Evolutionary conservation across 2,797 vertebrate species (phyloP), one percentile per base, ranked within the genome.

Genomic region (Synanceia verrucosa): DNA sequence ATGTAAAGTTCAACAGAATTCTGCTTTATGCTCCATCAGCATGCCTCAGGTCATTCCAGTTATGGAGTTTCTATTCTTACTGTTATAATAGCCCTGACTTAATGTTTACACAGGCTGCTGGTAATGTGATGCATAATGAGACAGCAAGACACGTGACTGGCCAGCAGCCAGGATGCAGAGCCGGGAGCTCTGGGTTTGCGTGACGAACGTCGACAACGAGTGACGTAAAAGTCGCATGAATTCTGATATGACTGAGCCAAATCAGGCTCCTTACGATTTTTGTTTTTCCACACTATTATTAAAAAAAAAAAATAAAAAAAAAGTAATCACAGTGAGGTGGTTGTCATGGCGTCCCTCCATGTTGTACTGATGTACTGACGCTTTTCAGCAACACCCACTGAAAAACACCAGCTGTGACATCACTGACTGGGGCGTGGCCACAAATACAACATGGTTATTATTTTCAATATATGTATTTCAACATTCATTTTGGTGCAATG

Each of bases 51-150:
- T 58, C 36, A 41, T 64, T 39, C 13, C 51, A 58, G 37, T 33
- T 44, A 9, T 53, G 33, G 13, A 11, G 9, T 53, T 61, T 43
- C 26, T 64, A 46, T 62, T 62, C 65, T 62, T 65, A 16, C 4
- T 41, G 21, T 55, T 36, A 46, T 6, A 50, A 36, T 18, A 9
- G 19, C 33, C 19, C 26, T 16, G 44, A 55, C 41, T 39, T 63
- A 8, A 52, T 51, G 19, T 58, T 60, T 68, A 10, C 47, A 44
- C 31, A 56, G 44, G 33, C 41, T 72, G 61, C 44, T 52, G 26
- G 33, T 23, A 34, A 19, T 37, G 68, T 59, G 14, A 73, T 59
- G 58, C 52, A 44, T 41, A 58, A 69, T 68, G 58, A 70, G 29
- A 34, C 19, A 26, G 48, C 4, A 2, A 65, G 29, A 72, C 18